Evolutionary conservation across 1,140 invertebrate species (phyloP), one percentile per base, ranked within the genome.

Genomic region (Drosophila teissieri): DNA sequence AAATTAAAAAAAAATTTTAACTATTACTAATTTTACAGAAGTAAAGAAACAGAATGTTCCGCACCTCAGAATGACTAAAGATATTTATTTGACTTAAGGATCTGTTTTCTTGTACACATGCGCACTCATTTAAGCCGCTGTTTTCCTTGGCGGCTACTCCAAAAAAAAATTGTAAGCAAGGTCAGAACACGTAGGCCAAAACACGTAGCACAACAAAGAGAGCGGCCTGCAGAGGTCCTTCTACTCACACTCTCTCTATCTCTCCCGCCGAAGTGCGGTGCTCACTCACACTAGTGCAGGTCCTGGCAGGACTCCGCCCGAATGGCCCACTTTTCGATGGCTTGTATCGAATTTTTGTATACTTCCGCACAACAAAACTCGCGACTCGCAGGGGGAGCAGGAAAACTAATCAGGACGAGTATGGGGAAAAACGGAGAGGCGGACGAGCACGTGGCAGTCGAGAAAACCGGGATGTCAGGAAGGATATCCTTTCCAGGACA

Each of bases 281-380:
- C 56, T 70, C 68, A 63, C 73, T 70, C 45, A 69, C 62, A 44
- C 53, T 42, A 17, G 51, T 48, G 61, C 8, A 56, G 17, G 12
- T 42, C 42, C 31, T 24, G 51, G 36, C 68, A 56, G 63, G 55
- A 53, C 51, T 74, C 70, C 67, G 62, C 77, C 51, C 77, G 37
- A 68, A 53, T 78, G 80, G 63, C 84, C 78, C 83, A 84, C 80
- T 89, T 89, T 57, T 45, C 27, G 57, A 70, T 74, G 60, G 37
- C 19, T 37, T 68, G 83, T 88, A 88, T 88, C 76, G 83, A 89
- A 73, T 78, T 79, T 73, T 75, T 61, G 1, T 19, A 40, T 73
- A 24, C 36, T 65, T 44, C 46, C 53, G 49, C 67, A 79, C 75
- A 83, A 80, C 79, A 79, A 88, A 72, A 82, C 51, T 52, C 69